Percentiles rank a stretch among this genome's conserved stretches.
Evolutionary conservation across 2,113 vertebrate species (phyloP).

Genomic region (Megaceryle maxima): DNA sequence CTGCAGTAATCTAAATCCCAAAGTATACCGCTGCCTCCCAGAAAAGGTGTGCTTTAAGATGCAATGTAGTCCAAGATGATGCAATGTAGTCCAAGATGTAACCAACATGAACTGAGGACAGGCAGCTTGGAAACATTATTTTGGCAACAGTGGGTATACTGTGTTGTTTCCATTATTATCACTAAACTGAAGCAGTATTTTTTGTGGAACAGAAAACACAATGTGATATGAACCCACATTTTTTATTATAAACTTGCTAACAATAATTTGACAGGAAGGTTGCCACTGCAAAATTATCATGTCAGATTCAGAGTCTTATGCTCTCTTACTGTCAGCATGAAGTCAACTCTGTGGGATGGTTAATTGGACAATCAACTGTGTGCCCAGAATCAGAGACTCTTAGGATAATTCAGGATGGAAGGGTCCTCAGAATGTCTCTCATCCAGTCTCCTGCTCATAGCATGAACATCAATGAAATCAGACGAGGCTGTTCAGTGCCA

Average conservation of each 20-base stretch:
- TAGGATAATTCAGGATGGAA: neutral
- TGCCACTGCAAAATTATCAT: neutral
- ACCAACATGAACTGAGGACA: neutral
- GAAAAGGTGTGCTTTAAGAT: neutral
- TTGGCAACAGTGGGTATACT: neutral
- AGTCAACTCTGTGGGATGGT: neutral
- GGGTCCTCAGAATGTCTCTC: neutral
- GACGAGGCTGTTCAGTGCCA: neutral
- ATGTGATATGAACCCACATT: neutral
- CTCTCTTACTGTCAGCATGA: neutral
- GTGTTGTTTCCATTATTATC: neutral
- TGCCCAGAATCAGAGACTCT: neutral
- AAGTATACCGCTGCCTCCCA: neutral
- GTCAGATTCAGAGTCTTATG: neutral
- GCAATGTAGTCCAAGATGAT: neutral
- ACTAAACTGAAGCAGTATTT: neutral
- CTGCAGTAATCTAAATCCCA: neutral
- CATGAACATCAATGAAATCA: accelerated
- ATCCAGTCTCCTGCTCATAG: neutral
- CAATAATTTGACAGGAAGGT: neutral
- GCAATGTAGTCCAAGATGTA: neutral
- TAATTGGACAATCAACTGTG: neutral
- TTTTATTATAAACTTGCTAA: neutral
- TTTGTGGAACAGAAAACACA: neutral
- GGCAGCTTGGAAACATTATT: neutral